These are phyloP conservation scores for Torymus auratus DNA, from an alignment of 2,888 invertebrate species.

Conservation along the genomic window DNA sequence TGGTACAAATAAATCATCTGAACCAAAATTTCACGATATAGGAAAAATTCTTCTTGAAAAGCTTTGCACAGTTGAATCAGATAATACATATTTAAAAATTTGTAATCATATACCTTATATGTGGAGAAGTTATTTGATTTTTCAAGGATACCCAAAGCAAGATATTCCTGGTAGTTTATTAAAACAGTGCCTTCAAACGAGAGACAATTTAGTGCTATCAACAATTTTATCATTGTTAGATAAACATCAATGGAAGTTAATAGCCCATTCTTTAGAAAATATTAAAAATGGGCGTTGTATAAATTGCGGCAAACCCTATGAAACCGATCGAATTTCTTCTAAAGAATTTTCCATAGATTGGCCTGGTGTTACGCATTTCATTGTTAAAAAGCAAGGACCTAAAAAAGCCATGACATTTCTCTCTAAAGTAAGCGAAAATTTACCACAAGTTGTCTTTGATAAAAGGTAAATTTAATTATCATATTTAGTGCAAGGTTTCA, in stretches of 20 bases:
- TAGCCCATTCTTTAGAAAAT: constrained; percentile 79
- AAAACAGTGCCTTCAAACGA: constrained; percentile 81
- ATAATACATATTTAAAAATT: constrained; percentile 78
- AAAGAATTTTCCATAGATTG: constrained; percentile 79
- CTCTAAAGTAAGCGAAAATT: constrained; percentile 78
- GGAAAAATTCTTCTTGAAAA: constrained; percentile 80
- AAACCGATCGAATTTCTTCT: constrained; percentile 66
- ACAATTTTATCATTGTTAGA: constrained; percentile 79
- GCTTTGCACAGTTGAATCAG: constrained; percentile 77
- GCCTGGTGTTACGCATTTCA: constrained; percentile 80
- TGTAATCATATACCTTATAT: constrained; percentile 82
- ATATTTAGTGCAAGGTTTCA: too few species aligned
- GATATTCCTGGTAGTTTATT: constrained; percentile 77
- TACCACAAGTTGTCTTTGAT: constrained; percentile 80
- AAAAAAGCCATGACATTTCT: constrained; percentile 80
- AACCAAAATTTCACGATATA: constrained; percentile 78
- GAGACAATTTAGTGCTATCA: constrained; percentile 79
- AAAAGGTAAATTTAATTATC: constrained; percentile 76
- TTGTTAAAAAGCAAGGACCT: constrained; percentile 82
- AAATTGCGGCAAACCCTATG: constrained; percentile 79
- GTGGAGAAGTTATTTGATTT: constrained; percentile 80
- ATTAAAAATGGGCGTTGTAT: constrained; percentile 81
- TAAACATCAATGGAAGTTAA: constrained; percentile 80
- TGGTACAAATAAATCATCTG: constrained; percentile 60
- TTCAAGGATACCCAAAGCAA: constrained; percentile 64